Evolutionary conservation across 1,140 invertebrate species (phyloP).

Genomic region (Drosophila santomea): DNA sequence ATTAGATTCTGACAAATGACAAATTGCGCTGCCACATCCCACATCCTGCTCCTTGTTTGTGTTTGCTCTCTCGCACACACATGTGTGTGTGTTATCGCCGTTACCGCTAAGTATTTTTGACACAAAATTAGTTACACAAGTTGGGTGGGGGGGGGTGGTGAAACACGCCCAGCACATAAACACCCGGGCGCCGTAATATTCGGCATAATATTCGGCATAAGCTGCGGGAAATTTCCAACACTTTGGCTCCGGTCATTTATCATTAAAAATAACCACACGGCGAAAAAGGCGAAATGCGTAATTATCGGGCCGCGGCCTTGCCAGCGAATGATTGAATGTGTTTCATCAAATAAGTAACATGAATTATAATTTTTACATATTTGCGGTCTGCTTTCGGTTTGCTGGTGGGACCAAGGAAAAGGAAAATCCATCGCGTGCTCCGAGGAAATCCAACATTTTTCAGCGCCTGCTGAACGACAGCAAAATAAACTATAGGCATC

Average conservation of each 20-base stretch:
- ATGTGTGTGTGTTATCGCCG: constrained; percentile 16
- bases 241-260: constrained; percentile 77
- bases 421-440: constrained; percentile 69
- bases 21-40: constrained; percentile 63
- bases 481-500: constrained; percentile 73
- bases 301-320: constrained; percentile 69
- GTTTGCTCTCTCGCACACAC: constrained; percentile 9
- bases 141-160: not conserved
- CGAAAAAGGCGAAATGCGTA: constrained; percentile 69
- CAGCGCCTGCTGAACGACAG: constrained; percentile 53
- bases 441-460: constrained; percentile 77
- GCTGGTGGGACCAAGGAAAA: constrained; percentile 16
- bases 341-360: constrained; percentile 83
- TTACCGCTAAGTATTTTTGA: constrained; percentile 66
- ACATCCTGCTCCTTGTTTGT: constrained; percentile 27
- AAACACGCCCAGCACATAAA: constrained; percentile 59
- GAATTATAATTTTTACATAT: constrained; percentile 82
- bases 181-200: constrained; percentile 60
- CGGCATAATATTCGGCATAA: constrained; percentile 67
- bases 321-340: constrained; percentile 76
- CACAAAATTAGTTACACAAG: constrained; percentile 64
- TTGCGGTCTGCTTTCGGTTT: constrained; percentile 16
- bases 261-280: constrained; percentile 78
- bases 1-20: constrained; percentile 77
- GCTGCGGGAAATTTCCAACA: constrained; percentile 74